Conservation (phyloP, 1,140 invertebrate species). For the Thaumatotibia leucotreta region DNA sequence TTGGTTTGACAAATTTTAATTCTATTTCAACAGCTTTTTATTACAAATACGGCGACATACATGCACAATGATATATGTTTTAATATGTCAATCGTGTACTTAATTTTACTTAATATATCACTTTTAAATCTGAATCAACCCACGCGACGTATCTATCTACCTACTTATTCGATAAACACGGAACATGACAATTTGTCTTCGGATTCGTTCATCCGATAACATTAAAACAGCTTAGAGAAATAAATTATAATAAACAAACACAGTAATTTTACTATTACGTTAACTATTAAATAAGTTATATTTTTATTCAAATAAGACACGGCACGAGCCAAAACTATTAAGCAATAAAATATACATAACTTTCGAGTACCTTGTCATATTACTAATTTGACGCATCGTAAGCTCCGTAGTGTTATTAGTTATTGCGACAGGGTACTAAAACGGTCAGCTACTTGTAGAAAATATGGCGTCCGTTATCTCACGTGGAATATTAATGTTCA, state of each 20-base stretch:
- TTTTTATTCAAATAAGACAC: neutral
- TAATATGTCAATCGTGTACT: no score
- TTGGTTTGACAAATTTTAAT: no score
- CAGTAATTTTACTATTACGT: neutral
- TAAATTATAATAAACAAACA: neutral
- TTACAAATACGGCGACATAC: no score
- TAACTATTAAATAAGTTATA: neutral
- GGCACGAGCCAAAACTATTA: neutral
- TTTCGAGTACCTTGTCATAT: neutral
- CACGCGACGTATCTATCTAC: no score
- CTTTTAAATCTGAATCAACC: no score
- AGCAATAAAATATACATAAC: neutral
- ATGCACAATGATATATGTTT: no score
- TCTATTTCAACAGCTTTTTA: no score
- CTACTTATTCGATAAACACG: neutral
- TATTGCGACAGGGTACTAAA: neutral
- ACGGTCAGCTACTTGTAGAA: neutral
- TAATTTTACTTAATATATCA: no score
- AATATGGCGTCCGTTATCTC: conserved; percentile 1
- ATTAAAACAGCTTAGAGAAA: neutral
- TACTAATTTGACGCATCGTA: neutral
- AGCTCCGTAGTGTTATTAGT: neutral
- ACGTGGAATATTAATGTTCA: neutral
- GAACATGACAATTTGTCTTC: neutral
- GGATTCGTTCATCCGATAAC: neutral